phyloP scores from a whole-genome alignment of 2,888 invertebrate genomes.

The Epicampocera succincta region DNA sequence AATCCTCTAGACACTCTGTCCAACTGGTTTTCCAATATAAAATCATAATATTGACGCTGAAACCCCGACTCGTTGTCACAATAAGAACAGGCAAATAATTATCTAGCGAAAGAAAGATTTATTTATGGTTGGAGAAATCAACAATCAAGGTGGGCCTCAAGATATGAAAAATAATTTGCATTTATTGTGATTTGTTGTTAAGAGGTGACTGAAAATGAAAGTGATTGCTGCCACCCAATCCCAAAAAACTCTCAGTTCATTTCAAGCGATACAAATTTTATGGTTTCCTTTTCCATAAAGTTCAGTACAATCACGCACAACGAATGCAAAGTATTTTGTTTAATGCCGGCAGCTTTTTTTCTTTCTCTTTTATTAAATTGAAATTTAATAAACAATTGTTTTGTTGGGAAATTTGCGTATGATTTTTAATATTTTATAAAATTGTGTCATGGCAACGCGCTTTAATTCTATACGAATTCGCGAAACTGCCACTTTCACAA shows the following conservation, averaged over 20 bases:
- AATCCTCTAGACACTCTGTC: too few species aligned
- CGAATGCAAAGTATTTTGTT: slow-evolving; percentile 1
- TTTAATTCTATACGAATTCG: not conserved
- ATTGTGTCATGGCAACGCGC: not conserved
- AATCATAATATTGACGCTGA: too few species aligned
- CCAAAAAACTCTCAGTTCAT: too few species aligned
- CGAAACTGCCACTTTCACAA: not conserved
- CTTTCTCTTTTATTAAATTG: slow-evolving; percentile 19
- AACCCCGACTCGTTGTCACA: too few species aligned
- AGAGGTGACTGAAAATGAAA: not conserved
- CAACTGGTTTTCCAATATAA: too few species aligned
- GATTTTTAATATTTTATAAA: not conserved
- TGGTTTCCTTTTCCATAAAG: not conserved
- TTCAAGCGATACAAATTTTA: not conserved
- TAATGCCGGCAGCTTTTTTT: not conserved
- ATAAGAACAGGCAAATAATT: too few species aligned
- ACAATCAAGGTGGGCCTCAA: not conserved
- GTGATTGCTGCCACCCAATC: not conserved
- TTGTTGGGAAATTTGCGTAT: not conserved
- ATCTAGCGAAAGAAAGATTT: too few species aligned
- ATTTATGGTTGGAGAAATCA: too few species aligned
- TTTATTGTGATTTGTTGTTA: slow-evolving; percentile 24
- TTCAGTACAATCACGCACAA: not conserved
- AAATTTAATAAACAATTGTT: slow-evolving; percentile 1
- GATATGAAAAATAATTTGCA: slow-evolving; percentile 1